Evolutionary conservation across 30 jellyfish, hydroid and myxozoan species (phyloP).

Genomic region (Aurelia coerulea): DNA sequence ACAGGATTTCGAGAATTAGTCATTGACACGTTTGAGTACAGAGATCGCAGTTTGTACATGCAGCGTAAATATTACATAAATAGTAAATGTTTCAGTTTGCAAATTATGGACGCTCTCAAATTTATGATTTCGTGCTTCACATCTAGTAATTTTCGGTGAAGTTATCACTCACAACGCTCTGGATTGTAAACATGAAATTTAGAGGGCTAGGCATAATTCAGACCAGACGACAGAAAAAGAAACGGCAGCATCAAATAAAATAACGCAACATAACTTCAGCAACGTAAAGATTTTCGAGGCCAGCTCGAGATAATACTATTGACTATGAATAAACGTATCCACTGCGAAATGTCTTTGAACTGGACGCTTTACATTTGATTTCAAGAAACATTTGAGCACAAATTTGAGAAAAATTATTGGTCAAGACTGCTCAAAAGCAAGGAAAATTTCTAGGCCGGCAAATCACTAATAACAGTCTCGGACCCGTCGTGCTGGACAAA

Average conservation of each 20-base stretch:
- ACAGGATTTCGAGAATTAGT: slow-evolving; percentile 1
- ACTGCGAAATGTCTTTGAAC: background rate
- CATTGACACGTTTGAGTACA: slow-evolving; percentile 1
- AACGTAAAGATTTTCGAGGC: slow-evolving; percentile 2
- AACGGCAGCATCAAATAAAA: background rate
- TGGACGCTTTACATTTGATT: background rate
- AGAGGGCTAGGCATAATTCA: background rate
- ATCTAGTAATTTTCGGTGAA: background rate
- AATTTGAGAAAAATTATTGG: background rate
- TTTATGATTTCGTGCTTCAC: background rate
- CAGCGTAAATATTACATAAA: background rate
- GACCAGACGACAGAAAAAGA: background rate
- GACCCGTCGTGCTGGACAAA: slow-evolving; percentile 5
- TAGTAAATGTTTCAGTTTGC: background rate
- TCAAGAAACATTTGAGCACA: background rate
- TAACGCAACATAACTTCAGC: background rate
- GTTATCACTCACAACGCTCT: background rate
- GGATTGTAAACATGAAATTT: background rate
- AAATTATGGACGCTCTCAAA: slow-evolving; percentile 3
- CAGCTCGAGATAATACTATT: slow-evolving; percentile 1
- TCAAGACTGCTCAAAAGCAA: background rate
- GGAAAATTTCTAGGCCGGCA: background rate
- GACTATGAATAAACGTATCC: background rate
- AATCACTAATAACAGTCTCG: background rate
- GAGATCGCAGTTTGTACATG: background rate